These are phyloP conservation scores for Nipponia nippon DNA, from an alignment of 2,113 vertebrate species.

Conservation along the genomic window DNA sequence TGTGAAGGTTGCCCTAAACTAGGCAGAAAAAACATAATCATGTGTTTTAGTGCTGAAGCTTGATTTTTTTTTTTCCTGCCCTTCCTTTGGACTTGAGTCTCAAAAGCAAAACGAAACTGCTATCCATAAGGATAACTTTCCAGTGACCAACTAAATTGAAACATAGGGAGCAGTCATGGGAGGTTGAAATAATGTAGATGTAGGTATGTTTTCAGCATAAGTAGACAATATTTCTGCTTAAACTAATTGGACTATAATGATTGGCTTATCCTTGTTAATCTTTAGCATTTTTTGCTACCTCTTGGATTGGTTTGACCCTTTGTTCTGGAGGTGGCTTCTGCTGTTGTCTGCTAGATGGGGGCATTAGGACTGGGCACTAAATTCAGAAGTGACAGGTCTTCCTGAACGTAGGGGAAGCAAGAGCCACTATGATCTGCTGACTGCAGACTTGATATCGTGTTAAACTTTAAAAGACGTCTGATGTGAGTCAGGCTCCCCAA, in stretches of 20 bases:
- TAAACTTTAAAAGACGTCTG: not conserved
- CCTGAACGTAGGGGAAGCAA: rapidly evolving
- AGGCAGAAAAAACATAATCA: not conserved
- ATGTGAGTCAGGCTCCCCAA: not conserved
- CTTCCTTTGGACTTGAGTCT: not conserved
- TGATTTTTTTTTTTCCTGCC: too few species aligned
- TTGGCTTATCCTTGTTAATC: not conserved
- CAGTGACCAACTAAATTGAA: not conserved
- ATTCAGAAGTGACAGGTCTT: not conserved
- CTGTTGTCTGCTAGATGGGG: not conserved
- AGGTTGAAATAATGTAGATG: not conserved
- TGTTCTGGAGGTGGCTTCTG: not conserved
- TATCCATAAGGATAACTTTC: not conserved
- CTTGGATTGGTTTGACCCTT: not conserved
- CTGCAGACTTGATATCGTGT: not conserved
- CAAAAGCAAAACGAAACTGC: not conserved
- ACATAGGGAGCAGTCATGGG: not conserved
- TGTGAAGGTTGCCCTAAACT: not conserved
- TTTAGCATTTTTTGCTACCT: not conserved
- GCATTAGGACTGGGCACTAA: not conserved
- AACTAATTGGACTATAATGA: not conserved
- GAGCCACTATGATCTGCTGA: not conserved
- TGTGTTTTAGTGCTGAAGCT: not conserved
- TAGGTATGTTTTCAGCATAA: not conserved
- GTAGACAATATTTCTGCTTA: not conserved